Evolutionary conservation across 1,140 invertebrate genomes (phyloP), one percentile per base, ranked within the genome.

Genomic region (Pseudomyrmex gracilis): DNA sequence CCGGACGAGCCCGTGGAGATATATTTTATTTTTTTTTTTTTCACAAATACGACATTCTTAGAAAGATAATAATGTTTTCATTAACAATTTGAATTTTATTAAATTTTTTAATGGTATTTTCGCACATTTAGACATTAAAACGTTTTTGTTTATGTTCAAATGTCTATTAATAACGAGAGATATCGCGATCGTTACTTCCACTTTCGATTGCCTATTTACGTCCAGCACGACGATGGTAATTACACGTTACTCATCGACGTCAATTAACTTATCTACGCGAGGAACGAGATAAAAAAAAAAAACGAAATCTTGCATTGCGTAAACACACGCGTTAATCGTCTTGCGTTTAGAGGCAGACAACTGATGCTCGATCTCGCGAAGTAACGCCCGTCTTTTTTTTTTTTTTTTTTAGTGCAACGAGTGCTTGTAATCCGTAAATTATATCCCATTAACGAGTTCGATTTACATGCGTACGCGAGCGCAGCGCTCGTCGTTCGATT

Each of bases 1-100:
- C 96, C 96, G 96, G 96, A 96, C 96, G 96, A 96, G 96, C 96
- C 96, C 96, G 66, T 43, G 47, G 58, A 49, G 51, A 22, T 78
- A 70, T 84, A 80, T 84, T 89, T 85, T 70, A 49, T 24, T 87
- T 77, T 53, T 57, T 68, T 67, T 60, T 78, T 68, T 53, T 71
- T 34, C 34, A 15, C 45, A 1, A 55, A 22, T 20, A 9, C 34
- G 17, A 22, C 20, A 13, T 20, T 17, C 1, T 9, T 49, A 34
- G 34, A 34, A 34, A 34, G 22, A 47, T 49, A 24, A 74, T 15
- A 43, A 34, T 64, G 4, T 45, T 17, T 3, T 12, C 20, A 20
- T n/a, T 9, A 15, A n/a, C 20, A 9, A 2, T 49, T 4, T 15
- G 45, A n/a, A 22, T n/a, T 63, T 49, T 63, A n/a, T 45, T 13